phyloP scores from a whole-genome alignment of 2,113 vertebrate genomes.

The Martes martes region DNA sequence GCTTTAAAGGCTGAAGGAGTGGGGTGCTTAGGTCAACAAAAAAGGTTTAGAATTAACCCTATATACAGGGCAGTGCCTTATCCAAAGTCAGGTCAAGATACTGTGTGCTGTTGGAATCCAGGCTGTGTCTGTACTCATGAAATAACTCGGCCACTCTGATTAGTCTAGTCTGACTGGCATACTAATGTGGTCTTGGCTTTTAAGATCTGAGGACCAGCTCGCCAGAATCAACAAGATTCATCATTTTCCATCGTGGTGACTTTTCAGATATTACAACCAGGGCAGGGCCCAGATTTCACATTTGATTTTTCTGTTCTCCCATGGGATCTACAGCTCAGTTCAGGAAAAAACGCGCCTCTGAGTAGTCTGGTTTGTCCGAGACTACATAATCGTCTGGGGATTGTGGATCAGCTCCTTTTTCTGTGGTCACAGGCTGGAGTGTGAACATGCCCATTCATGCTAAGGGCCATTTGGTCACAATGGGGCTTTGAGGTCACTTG shows the following conservation, averaged over 20 bases:
- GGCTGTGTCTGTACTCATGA: background rate
- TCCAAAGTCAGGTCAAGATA: background rate
- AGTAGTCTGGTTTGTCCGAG: background rate
- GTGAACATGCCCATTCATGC: conserved; percentile 22
- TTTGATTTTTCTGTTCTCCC: background rate
- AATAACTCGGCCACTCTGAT: background rate
- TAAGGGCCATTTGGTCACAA: conserved; percentile 48
- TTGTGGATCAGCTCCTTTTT: background rate
- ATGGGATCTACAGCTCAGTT: background rate
- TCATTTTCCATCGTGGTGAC: background rate
- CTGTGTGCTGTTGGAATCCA: background rate
- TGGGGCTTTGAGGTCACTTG: conserved; percentile 64
- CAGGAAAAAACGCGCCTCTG: background rate
- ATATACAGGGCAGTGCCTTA: background rate
- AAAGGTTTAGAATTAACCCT: background rate
- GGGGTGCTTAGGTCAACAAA: background rate
- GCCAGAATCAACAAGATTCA: background rate
- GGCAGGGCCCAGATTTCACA: background rate
- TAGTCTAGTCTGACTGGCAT: background rate
- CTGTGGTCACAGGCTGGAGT: background rate
- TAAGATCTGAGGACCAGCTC: background rate
- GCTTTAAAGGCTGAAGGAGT: background rate
- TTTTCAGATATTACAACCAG: background rate
- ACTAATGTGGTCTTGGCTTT: background rate
- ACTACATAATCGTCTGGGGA: background rate